A percentile compares a stretch with the other conserved stretches of the same genome.
These are phyloP conservation scores for Hycleus phaleratus DNA, from an alignment of 1,140 invertebrate genomes.

Conservation along the genomic window DNA sequence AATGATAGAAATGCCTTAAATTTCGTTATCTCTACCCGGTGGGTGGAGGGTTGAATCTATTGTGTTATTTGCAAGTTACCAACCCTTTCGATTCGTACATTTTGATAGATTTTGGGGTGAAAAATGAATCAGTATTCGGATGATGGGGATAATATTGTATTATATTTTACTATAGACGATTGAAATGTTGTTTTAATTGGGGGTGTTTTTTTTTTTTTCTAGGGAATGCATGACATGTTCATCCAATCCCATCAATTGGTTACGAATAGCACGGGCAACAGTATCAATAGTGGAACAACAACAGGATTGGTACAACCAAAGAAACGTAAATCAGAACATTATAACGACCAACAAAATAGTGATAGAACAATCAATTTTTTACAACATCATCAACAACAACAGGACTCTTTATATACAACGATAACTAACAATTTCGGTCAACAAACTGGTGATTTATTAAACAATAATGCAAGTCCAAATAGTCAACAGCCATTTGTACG, in stretches of 20 bases:
- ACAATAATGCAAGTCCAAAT: constrained; percentile 44
- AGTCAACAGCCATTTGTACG: constrained; percentile 56
- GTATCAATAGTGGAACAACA: constrained; percentile 16
- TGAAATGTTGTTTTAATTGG: neutral
- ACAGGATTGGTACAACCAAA: constrained; percentile 43
- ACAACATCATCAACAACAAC: neutral
- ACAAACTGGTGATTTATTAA: neutral
- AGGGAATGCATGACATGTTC: constrained; percentile 68
- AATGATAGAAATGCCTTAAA: too few relatives aligned
- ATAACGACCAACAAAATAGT: constrained; percentile 18
- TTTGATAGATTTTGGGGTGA: too few relatives aligned
- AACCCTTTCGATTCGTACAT: too few relatives aligned
- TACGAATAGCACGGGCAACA: constrained; percentile 49
- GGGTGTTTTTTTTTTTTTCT: constrained; percentile 29
- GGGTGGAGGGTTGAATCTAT: too few relatives aligned
- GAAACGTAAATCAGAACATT: constrained; percentile 50
- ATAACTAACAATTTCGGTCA: neutral
- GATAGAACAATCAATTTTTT: neutral
- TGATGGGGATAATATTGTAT: too few relatives aligned
- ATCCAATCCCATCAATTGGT: constrained; percentile 57
- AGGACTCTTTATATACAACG: neutral
- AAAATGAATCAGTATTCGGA: too few relatives aligned
- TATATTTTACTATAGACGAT: too few relatives aligned
- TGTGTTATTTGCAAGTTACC: too few relatives aligned
- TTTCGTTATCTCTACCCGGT: too few relatives aligned